A percentile compares a stretch with the other conserved stretches of the same genome.
Conservation (phyloP, 1,140 invertebrate genomes). For the Zaprionus africanus region DNA sequence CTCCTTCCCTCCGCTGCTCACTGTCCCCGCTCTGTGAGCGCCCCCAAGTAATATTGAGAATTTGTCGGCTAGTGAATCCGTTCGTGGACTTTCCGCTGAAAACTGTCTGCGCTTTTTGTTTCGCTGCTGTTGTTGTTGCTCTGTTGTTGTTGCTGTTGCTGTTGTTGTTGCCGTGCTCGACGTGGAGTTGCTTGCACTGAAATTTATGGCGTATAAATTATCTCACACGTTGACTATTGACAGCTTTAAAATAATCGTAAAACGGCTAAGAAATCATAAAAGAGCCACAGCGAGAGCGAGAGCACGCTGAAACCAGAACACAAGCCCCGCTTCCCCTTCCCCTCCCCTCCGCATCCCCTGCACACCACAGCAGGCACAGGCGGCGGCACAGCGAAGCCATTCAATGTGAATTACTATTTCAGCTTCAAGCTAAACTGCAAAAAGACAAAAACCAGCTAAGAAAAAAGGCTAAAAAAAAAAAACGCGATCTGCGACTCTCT, state of each 20-base stretch:
- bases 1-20: neutral
- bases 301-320: constrained; percentile 57
- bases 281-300: constrained; percentile 39
- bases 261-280: constrained; percentile 81
- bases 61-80: constrained; percentile 25
- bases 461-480: constrained; percentile 3
- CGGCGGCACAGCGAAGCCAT: constrained; percentile 58
- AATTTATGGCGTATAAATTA: constrained; percentile 84
- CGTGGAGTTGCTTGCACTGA: constrained; percentile 64
- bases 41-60: constrained; percentile 6
- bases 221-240: constrained; percentile 83
- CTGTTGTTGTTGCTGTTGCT: neutral
- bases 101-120: constrained; percentile 43
- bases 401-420: constrained; percentile 81
- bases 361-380: constrained; percentile 41
- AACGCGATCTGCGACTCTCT: neutral
- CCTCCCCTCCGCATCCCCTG: neutral
- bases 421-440: constrained; percentile 62
- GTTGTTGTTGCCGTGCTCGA: constrained; percentile 13
- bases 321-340: constrained; percentile 25
- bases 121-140: constrained; percentile 6
- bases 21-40: neutral
- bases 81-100: constrained; percentile 44
- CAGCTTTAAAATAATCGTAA: constrained; percentile 83
- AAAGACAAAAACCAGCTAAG: constrained; percentile 16